phyloP scores from a whole-genome alignment of 2,113 vertebrate genomes.

The Vulpes ferrilata region DNA sequence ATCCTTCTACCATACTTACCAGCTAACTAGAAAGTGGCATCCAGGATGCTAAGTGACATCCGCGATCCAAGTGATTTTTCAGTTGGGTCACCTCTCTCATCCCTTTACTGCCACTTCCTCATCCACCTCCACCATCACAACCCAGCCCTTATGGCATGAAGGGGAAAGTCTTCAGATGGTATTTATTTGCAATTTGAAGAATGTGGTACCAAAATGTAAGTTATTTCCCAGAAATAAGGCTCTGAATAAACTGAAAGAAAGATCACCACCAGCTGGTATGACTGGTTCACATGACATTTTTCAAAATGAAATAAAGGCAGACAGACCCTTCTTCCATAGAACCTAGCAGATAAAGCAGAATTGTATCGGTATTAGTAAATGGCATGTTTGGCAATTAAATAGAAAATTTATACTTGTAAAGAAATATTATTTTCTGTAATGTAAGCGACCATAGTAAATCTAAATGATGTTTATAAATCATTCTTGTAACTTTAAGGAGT shows the following conservation, averaged over 20 bases:
- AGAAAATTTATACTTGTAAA: neutral
- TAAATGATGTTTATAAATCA: conserved; percentile 28
- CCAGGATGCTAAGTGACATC: rapidly evolving
- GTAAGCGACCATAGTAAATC: neutral
- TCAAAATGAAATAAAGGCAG: conserved; percentile 8
- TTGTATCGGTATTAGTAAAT: neutral
- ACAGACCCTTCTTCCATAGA: neutral
- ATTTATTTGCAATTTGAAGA: neutral
- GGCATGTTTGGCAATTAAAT: neutral
- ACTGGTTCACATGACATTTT: neutral
- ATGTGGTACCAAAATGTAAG: neutral
- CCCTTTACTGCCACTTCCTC: neutral
- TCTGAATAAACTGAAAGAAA: neutral
- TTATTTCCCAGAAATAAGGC: conserved; percentile 1
- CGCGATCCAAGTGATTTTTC: conserved; percentile 1
- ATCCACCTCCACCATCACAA: neutral
- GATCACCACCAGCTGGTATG: neutral
- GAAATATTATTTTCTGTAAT: neutral
- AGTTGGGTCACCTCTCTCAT: neutral
- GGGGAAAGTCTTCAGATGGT: neutral
- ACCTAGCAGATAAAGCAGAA: neutral
- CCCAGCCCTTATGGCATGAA: neutral
- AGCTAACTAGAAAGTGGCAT: conserved; percentile 57
- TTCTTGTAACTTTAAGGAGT: neutral
- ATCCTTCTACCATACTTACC: conserved; percentile 48